Evolutionary conservation across 1,140 invertebrate genomes (phyloP).

Genomic region (Lepidurus packardi): DNA sequence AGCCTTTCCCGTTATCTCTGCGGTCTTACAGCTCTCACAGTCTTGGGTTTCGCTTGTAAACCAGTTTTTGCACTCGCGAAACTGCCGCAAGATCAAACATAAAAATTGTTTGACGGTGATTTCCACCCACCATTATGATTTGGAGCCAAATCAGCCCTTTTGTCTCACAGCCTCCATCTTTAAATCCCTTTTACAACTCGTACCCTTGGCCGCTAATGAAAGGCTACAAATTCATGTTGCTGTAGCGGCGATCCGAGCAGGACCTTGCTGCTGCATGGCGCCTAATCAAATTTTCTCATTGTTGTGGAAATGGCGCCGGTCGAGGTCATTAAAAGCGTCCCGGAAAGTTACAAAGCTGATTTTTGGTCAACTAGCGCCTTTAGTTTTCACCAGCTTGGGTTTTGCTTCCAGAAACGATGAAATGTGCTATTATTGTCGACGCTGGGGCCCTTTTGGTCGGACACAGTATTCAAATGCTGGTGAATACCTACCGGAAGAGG

Average conservation of each 20-base stretch:
- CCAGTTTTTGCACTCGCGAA: not conserved
- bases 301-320: not conserved
- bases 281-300: slow-evolving; percentile 13
- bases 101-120: not conserved
- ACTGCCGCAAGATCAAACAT: not conserved
- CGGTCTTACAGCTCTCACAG: not conserved
- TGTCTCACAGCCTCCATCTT: slow-evolving; percentile 5
- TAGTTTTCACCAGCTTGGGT: slow-evolving; percentile 29
- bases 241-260: not conserved
- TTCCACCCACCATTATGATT: not conserved
- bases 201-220: not conserved
- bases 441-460: slow-evolving; percentile 15
- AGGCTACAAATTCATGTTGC: not conserved
- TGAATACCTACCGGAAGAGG: slow-evolving; percentile 25
- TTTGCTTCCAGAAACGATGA: slow-evolving; percentile 18
- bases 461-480: slow-evolving; percentile 17
- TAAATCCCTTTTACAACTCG: not conserved
- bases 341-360: not conserved
- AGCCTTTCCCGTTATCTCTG: not conserved
- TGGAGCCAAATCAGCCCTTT: not conserved
- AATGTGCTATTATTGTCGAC: slow-evolving; percentile 25
- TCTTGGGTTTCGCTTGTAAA: not conserved
- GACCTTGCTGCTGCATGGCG: slow-evolving; percentile 27
- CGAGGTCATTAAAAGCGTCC: not conserved
- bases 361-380: not conserved